phyloP scores from a whole-genome alignment of 2,113 vertebrate genomes.

The Alligator sinensis region DNA sequence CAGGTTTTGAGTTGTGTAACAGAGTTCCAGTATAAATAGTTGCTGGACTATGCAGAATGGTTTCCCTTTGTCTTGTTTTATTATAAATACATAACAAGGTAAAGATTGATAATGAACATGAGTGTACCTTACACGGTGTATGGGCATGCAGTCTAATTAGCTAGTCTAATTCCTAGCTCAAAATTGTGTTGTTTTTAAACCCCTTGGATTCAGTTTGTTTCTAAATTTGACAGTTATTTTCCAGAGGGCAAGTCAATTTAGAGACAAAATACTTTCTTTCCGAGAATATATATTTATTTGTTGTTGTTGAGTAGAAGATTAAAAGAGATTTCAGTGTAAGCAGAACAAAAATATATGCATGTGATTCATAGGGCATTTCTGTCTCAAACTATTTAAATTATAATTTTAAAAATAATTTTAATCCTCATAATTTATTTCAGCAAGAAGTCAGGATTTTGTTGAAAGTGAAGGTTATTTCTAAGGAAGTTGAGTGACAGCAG shows the following conservation, averaged over 20 bases:
- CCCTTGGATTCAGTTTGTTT: neutral
- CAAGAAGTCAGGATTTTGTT: neutral
- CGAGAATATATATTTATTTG: neutral
- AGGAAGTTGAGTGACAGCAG: neutral
- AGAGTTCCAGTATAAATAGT: neutral
- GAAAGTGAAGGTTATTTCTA: neutral
- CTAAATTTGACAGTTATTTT: neutral
- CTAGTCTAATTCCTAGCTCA: neutral
- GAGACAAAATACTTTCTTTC: neutral
- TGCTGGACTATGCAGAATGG: neutral
- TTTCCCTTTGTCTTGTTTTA: neutral
- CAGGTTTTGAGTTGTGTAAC: neutral
- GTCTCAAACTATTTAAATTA: neutral
- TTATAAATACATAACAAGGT: neutral
- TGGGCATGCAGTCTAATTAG: too few species aligned
- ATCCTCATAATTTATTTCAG: neutral
- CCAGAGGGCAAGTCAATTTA: neutral
- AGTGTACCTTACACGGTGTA: neutral
- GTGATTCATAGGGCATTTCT: conserved; percentile 3
- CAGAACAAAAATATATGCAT: neutral
- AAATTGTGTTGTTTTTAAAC: neutral
- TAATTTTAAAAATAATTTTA: conserved; percentile 16
- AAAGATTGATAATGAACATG: neutral
- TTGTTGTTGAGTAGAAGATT: neutral
- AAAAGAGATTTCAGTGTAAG: neutral